Percentiles rank a stretch among this genome's conserved stretches.
Conservation (phyloP, 2,888 invertebrate genomes). For the Plagodis pulveraria region DNA sequence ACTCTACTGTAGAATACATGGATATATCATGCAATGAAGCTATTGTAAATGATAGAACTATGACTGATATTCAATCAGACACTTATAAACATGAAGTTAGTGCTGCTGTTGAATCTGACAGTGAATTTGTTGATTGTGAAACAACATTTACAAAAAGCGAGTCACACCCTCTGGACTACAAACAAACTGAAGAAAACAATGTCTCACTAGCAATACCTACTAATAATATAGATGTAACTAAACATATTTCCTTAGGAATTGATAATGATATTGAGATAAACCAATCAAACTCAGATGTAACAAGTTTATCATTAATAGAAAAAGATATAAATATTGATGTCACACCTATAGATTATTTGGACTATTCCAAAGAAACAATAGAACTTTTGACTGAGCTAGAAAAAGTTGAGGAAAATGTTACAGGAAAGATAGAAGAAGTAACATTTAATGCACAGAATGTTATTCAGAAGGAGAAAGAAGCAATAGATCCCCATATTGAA, state of each 20-base stretch:
- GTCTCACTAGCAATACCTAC: not conserved
- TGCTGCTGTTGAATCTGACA: constrained; percentile 61
- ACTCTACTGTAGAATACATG: constrained; percentile 68
- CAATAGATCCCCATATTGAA: not conserved
- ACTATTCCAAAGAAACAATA: constrained; percentile 20
- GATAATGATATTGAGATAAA: not conserved
- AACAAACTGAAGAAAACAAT: constrained; percentile 5
- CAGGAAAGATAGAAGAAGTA: constrained; percentile 2
- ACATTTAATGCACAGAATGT: not conserved
- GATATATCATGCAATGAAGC: constrained; percentile 68
- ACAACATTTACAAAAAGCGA: constrained; percentile 68
- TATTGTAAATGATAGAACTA: constrained; percentile 50
- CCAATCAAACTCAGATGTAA: constrained; percentile 1
- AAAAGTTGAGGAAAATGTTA: constrained; percentile 7
- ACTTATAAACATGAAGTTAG: constrained; percentile 34
- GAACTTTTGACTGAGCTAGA: constrained; percentile 18
- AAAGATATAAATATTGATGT: constrained; percentile 11
- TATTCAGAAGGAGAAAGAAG: constrained; percentile 4
- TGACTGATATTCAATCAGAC: constrained; percentile 41
- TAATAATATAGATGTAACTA: not conserved
- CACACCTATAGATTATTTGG: constrained; percentile 7
- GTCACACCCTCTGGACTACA: constrained; percentile 21
- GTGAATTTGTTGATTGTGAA: constrained; percentile 78
- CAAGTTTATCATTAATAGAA: constrained; percentile 7
- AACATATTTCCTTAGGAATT: not conserved